These are phyloP conservation scores for Limnephilus rhombicus DNA, from an alignment of 2,888 invertebrate species.

Conservation along the genomic window DNA sequence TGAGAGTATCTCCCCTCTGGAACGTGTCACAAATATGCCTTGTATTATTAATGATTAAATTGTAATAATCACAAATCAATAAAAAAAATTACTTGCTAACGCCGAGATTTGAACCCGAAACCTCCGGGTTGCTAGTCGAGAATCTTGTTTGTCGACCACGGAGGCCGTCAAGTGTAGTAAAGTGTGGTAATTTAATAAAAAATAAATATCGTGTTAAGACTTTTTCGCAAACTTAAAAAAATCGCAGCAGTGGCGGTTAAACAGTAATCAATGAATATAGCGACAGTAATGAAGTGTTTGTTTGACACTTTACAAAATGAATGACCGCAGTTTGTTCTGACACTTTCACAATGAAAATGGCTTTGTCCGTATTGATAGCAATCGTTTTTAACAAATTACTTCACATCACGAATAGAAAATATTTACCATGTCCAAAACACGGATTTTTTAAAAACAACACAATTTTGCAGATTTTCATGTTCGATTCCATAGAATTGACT, in stretches of 20 bases:
- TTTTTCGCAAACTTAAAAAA: too few relatives aligned
- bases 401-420: slow-evolving; percentile 4
- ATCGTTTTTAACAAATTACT: slow-evolving; percentile 32
- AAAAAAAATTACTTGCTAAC: too few relatives aligned
- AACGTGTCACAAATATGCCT: too few relatives aligned
- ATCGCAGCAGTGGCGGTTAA: neutral
- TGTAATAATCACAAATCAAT: too few relatives aligned
- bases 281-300: slow-evolving; percentile 7
- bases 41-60: too few relatives aligned
- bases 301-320: slow-evolving; percentile 12
- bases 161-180: neutral
- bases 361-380: slow-evolving; percentile 18
- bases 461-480: slow-evolving; percentile 3
- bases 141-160: too few relatives aligned
- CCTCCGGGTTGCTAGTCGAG: too few relatives aligned
- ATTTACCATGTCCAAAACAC: slow-evolving; percentile 3
- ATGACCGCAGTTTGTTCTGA: slow-evolving; percentile 3
- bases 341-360: neutral
- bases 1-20: too few relatives aligned
- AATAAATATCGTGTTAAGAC: neutral
- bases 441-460: slow-evolving; percentile 14
- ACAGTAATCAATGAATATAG: neutral
- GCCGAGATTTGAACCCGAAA: too few relatives aligned
- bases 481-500: neutral
- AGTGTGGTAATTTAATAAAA: neutral